Base-by-base conservation (phyloP, 2,113 vertebrate genomes). In the Bos indicus region DNA sequence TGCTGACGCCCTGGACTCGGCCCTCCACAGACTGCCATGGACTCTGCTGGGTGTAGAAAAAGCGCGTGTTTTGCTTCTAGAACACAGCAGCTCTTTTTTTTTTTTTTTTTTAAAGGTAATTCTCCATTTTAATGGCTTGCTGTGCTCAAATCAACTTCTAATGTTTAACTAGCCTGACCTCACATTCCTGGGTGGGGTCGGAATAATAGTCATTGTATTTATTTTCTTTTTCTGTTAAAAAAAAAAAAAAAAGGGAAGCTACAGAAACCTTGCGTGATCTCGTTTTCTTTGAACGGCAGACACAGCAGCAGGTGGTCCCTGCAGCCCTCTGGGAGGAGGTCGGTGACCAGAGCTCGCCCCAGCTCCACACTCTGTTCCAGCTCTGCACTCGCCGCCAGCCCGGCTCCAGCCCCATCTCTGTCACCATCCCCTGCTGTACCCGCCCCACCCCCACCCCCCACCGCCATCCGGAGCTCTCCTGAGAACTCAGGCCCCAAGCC, bases 251-350 rank as follows among this genome's bases (percentile, higher is more conserved):
- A 85, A n/a, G 16, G n/a, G 71, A 88, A 78, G 28, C 40, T 46
- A 48, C 77, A 54, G 82, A 94, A 95, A 85, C 77, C 87, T 19
- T 25, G 40, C 28, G 78, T n/a, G 74, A 85, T 82, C 64, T 56
- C 5, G 5, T 88, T 93, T 85, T 60, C 48, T 91, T 95, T 48
- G 81, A 89, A 97, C 87, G 86, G 77, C 59, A 54, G 74, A 88
- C 17, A 46, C 43, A 46, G 43, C 43, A 7, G 11, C 36, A 71
- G 84, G 86, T 36, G 3, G 48, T 46, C 54, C 19, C 54, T 13
- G 28, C 19, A 40, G 25, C 84, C 67, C 21, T 1, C 11, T 1
- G 21, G 14, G 21, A 54, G 56, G 59, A 86, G 86, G 46, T 57
- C 56, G 13, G 54, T n/a, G 36, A 36, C 71, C 57, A 2, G 60